Evolutionary conservation across 2,888 invertebrate species (phyloP), one percentile per base, ranked within the genome.

Genomic region (Ditylenchus weischeri): DNA sequence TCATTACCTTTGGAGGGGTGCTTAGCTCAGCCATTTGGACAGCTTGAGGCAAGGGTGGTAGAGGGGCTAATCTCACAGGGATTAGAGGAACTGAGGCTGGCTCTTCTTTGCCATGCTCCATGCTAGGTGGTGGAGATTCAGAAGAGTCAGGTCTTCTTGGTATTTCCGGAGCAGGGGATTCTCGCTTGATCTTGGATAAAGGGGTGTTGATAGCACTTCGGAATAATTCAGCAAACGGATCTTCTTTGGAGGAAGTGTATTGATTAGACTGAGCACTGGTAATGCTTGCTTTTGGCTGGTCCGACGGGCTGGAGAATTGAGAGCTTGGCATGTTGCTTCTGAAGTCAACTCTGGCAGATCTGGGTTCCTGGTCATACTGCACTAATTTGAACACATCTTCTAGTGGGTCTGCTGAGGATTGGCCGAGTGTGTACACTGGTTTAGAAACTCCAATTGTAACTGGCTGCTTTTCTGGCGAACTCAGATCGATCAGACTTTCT

Each of bases 401-500:
- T 15, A 54, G n/a, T 15, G 21, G 21, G n/a, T 54, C 54, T 23
- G 1, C 18, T 50, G 29, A 29, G 29, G 29, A 29, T 29, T 29
- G 4, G 49, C 49, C 36, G 18, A 23, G 13, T 0, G 6, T 62
- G 48, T 15, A 19, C 62, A 19, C 19, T 54, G 11, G 35, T n/a
- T 51, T n/a, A 13, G 15, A 36, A 15, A 36, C 49, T 11, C 43
- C 51, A 29, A 2, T 29, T 29, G 29, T 29, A 5, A 29, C 29
- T 49, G 51, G 64, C 51, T 29, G 35, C 10, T 43, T 11, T 21
- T 54, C 64, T n/a, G 66, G 50, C 18, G 66, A 62, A 47, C 50
- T 38, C 54, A 68, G 57, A 15, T 68, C 69, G 21, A 68, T 59
- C 23, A 68, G 48, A 68, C 57, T 57, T 8, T 69, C 68, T 29